Evolutionary conservation across 2,888 invertebrate genomes (phyloP).

Genomic region (Callyntrura sp.): DNA sequence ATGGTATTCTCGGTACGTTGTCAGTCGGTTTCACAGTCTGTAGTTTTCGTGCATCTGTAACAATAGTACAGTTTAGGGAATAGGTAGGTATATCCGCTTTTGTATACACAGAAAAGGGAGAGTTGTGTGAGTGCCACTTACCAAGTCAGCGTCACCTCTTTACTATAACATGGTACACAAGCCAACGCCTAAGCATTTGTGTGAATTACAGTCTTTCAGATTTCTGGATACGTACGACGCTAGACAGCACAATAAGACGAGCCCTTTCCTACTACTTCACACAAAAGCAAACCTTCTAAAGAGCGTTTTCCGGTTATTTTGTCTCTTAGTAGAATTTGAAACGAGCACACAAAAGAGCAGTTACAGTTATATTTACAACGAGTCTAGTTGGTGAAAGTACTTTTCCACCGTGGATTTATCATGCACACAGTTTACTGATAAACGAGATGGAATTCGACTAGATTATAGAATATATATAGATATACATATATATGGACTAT

Average conservation of each 20-base stretch:
- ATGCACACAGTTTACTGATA: constrained; percentile 1
- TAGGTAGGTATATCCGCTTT: background rate
- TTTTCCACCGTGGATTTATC: constrained; percentile 31
- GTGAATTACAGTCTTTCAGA: background rate
- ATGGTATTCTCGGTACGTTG: background rate
- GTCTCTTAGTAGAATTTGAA: background rate
- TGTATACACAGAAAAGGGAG: background rate
- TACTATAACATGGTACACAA: background rate
- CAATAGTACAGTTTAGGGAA: no score
- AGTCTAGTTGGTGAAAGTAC: constrained; percentile 52
- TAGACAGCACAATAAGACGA: background rate
- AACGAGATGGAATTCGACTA: background rate
- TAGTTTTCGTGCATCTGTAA: background rate
- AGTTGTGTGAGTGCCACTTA: background rate
- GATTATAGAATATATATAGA: background rate
- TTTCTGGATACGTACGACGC: constrained; percentile 9
- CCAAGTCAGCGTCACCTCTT: background rate
- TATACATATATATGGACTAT: background rate
- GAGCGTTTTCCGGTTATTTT: constrained; percentile 61
- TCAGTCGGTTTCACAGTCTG: background rate
- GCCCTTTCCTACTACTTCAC: background rate
- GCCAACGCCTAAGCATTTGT: background rate
- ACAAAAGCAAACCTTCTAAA: constrained; percentile 42
- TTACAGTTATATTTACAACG: constrained; percentile 16
- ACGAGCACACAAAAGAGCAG: constrained; percentile 4